Percentiles rank a stretch among this genome's conserved stretches.
Evolutionary conservation across 2,888 invertebrate genomes (phyloP).

Genomic region (Meliscaeva auricollis): DNA sequence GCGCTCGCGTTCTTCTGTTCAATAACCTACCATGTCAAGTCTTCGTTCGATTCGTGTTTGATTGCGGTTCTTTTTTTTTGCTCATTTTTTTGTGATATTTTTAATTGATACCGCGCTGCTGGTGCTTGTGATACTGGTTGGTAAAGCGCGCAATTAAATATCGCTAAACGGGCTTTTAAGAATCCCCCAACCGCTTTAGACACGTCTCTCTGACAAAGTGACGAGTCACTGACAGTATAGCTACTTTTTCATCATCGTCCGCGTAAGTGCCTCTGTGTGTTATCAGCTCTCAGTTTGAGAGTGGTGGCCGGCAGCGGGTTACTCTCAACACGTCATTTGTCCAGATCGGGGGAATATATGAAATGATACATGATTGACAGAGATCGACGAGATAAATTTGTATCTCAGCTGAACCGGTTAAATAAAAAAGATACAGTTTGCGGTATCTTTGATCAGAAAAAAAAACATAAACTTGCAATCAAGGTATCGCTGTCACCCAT

Average conservation of each 20-base stretch:
- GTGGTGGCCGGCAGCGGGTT: constrained; percentile 6
- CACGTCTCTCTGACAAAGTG: not conserved
- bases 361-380: constrained; percentile 48
- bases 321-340: constrained; percentile 44
- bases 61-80: constrained; percentile 11
- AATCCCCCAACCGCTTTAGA: too few species aligned
- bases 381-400: constrained; percentile 29
- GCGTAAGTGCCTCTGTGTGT: not conserved
- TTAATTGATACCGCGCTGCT: constrained; percentile 24
- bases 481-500: too few species aligned
- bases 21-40: constrained; percentile 24
- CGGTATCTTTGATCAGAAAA: constrained; percentile 63
- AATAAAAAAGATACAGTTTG: not conserved
- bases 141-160: constrained; percentile 22
- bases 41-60: not conserved
- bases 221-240: constrained; percentile 14
- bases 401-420: constrained; percentile 61
- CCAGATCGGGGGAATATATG: constrained; percentile 19
- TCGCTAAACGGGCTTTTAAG: constrained; percentile 34
- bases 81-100: not conserved
- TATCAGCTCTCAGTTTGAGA: constrained; percentile 31
- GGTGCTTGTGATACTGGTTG: constrained; percentile 31
- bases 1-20: constrained; percentile 43
- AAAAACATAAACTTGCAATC: not conserved
- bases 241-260: not conserved